A percentile compares a stretch with the other conserved stretches of the same genome.
Evolutionary conservation across 2,113 vertebrate species (phyloP).

Genomic region (Scytalopus superciliaris): DNA sequence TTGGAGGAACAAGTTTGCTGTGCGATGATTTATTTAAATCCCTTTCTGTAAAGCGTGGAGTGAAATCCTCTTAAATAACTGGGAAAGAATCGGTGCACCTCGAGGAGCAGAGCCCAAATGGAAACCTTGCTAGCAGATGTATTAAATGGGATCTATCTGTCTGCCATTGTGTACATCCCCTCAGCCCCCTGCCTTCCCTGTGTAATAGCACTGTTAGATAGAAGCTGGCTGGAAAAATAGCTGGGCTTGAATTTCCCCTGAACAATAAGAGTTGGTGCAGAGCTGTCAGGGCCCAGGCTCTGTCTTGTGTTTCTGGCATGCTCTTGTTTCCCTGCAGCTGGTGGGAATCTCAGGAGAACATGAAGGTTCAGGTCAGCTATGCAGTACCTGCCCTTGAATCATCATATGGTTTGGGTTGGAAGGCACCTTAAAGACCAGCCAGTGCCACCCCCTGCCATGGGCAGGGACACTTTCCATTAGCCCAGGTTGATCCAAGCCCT

Average conservation of each 20-base stretch:
- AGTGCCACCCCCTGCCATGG: background rate
- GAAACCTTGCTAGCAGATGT: background rate
- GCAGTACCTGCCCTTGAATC: background rate
- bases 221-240: background rate
- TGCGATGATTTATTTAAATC: slow-evolving; percentile 57
- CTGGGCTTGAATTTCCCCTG: background rate
- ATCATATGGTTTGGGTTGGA: background rate
- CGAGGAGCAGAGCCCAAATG: background rate
- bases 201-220: background rate
- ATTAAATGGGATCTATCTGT: slow-evolving; percentile 1
- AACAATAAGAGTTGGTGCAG: background rate
- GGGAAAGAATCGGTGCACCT: slow-evolving; percentile 1
- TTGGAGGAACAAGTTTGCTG: slow-evolving; percentile 44
- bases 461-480: background rate
- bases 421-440: background rate
- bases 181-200: background rate
- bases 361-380: background rate
- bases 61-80: slow-evolving; percentile 58
- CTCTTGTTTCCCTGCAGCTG: background rate
- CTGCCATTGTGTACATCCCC: background rate
- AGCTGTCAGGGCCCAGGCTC: background rate
- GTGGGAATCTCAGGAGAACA: rapidly evolving
- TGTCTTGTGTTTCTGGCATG: background rate
- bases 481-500: rapidly evolving
- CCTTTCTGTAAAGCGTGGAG: background rate